Percentiles rank a stretch among this genome's conserved stretches.
Evolutionary conservation across 2,888 invertebrate genomes (phyloP).

Genomic region (Apotomis capreana): DNA sequence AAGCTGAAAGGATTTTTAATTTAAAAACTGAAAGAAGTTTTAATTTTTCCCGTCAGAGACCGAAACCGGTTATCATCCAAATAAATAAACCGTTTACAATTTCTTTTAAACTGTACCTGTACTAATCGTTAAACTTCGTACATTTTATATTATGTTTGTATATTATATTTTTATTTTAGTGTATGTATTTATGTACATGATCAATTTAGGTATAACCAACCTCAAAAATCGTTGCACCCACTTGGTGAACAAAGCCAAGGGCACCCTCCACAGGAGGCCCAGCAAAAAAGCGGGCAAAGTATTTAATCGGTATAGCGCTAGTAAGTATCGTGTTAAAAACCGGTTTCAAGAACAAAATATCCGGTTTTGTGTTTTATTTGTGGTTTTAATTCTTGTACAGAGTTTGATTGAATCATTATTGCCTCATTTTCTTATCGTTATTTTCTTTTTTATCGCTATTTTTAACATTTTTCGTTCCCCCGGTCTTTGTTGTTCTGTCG

Average conservation of each 20-base stretch:
- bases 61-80: no score
- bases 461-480: no score
- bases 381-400: background rate
- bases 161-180: background rate
- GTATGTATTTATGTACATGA: conserved; percentile 26
- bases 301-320: conserved; percentile 17
- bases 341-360: background rate
- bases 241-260: conserved; percentile 24
- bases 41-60: no score
- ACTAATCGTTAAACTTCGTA: background rate
- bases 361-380: conserved; percentile 11
- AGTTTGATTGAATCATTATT: background rate
- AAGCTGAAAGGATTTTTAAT: no score
- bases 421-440: background rate
- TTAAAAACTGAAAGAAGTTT: no score
- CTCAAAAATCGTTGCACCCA: conserved; percentile 31
- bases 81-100: no score
- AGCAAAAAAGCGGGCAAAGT: conserved; percentile 25
- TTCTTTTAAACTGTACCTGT: background rate
- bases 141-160: background rate
- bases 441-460: background rate
- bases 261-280: conserved; percentile 24
- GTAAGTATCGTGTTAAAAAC: conserved; percentile 14
- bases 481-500: no score
- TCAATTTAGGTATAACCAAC: conserved; percentile 21